Evolutionary conservation across 2,888 invertebrate species (phyloP).

Genomic region (Beris morrisii): DNA sequence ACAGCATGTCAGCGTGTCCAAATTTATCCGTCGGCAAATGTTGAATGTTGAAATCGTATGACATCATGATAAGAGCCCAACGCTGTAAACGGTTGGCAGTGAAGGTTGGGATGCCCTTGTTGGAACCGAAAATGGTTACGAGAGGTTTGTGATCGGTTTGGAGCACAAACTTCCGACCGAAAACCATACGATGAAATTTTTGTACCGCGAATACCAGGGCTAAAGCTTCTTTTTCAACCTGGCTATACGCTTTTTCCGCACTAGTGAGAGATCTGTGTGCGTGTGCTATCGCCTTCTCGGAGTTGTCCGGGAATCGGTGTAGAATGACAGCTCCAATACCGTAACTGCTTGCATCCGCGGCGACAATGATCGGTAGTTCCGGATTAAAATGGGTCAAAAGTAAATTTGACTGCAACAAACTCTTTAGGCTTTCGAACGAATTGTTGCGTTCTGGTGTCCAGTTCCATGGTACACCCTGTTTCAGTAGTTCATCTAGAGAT

Average conservation of each 20-base stretch:
- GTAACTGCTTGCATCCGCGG: no score
- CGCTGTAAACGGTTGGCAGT: slow-evolving; percentile 42
- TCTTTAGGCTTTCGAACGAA: no score
- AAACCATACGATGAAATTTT: slow-evolving; percentile 47
- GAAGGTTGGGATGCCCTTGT: slow-evolving; percentile 41
- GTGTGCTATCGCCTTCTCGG: no score
- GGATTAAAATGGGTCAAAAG: no score
- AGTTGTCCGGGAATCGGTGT: slow-evolving; percentile 30
- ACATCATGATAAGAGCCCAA: slow-evolving; percentile 40
- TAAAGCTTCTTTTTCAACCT: slow-evolving; percentile 49
- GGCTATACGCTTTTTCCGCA: no score
- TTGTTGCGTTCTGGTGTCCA: no score
- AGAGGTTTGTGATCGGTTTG: slow-evolving; percentile 44
- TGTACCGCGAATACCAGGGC: slow-evolving; percentile 45
- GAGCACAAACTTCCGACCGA: slow-evolving; percentile 47
- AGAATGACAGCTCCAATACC: no score
- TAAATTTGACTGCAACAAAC: no score
- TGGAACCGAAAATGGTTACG: slow-evolving; percentile 45
- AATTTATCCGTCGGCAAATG: slow-evolving; percentile 41
- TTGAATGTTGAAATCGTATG: slow-evolving; percentile 42
- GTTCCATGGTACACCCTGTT: no score
- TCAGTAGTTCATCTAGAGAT: no score
- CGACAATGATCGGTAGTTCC: no score
- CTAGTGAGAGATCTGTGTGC: no score
- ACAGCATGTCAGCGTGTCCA: slow-evolving; percentile 40